phyloP scores from a whole-genome alignment of 2,888 invertebrate species.

The Meteorus cinctellus region DNA sequence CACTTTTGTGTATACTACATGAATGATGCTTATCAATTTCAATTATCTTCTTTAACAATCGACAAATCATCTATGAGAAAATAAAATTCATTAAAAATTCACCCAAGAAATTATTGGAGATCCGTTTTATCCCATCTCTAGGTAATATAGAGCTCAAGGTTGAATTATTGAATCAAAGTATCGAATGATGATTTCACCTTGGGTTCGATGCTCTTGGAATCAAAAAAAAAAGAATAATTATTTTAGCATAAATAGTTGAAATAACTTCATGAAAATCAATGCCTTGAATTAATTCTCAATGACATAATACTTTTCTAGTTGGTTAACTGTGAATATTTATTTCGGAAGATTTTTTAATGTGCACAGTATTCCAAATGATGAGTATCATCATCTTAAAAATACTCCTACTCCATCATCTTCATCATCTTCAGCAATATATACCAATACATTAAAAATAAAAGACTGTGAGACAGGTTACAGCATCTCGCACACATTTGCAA shows the following conservation, averaged over 20 bases:
- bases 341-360: background rate
- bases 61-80: background rate
- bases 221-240: background rate
- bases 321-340: constrained; percentile 16
- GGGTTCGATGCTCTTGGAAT: constrained; percentile 8
- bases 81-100: background rate
- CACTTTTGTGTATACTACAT: background rate
- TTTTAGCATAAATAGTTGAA: background rate
- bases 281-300: constrained; percentile 1
- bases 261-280: background rate
- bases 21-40: background rate
- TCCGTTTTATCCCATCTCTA: background rate
- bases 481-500: constrained; percentile 62
- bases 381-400: background rate
- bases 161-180: background rate
- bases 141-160: background rate
- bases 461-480: constrained; percentile 58
- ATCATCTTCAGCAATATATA: background rate
- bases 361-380: background rate
- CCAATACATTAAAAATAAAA: background rate
- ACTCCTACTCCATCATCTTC: constrained; percentile 30
- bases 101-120: background rate
- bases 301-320: background rate
- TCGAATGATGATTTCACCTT: background rate
- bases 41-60: background rate